phyloP scores from a whole-genome alignment of 2,113 vertebrate genomes.

The Marmota monax region DNA sequence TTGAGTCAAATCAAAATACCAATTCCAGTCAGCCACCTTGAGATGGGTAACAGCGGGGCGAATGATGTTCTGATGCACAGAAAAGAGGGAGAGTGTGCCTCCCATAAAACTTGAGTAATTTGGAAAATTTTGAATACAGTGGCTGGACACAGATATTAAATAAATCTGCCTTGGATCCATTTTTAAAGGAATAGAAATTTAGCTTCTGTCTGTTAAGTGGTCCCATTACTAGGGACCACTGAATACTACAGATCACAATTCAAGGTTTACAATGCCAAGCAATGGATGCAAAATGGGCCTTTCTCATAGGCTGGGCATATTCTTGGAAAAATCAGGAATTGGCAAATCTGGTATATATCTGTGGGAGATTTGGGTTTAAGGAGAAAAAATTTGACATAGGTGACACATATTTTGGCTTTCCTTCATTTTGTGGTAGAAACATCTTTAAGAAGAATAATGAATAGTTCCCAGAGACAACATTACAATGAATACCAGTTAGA shows the following conservation, averaged over 20 bases:
- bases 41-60: neutral
- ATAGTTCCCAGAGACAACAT: neutral
- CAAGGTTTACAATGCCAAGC: neutral
- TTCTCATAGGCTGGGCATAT: neutral
- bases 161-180: neutral
- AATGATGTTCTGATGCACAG: neutral
- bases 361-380: constrained; percentile 6
- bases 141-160: neutral
- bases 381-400: neutral
- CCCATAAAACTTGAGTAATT: neutral
- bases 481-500: neutral
- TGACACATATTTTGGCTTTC: neutral
- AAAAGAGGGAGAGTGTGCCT: neutral
- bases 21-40: constrained; percentile 60
- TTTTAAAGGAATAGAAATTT: constrained; percentile 27
- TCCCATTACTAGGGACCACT: neutral
- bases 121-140: neutral
- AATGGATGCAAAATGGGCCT: neutral
- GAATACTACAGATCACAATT: neutral
- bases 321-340: neutral
- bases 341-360: neutral
- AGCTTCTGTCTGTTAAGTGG: constrained; percentile 26
- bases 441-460: constrained; percentile 23
- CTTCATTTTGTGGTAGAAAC: neutral
- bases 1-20: constrained; percentile 72